Base-by-base conservation (phyloP, 1,140 invertebrate genomes). In the Philopotamus ludificatus region DNA sequence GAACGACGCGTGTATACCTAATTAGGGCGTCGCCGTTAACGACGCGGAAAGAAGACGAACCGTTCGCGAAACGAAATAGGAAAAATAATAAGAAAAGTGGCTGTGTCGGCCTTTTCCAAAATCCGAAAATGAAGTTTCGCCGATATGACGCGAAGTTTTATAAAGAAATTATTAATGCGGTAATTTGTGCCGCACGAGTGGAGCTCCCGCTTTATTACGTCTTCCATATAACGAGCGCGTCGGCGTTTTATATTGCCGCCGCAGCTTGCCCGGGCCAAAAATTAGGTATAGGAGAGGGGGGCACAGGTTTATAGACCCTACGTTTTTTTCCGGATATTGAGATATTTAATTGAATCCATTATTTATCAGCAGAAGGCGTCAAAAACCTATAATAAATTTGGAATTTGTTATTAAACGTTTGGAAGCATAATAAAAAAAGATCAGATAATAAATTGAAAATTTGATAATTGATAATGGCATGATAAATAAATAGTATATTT, bases 141-240 rank as follows among this genome's bases (percentile, higher is more conserved):
- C 63, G 63, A 65, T 63, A 63, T 62, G 67, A 55, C 64, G 53
- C 42, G 28, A 69, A 69, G 51, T 69, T 69, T 59, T 69, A 69
- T 63, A 60, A 58, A 49, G 60, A 61, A 66, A 70, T 63, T 66
- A 66, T 70, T 70, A 70, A 70, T 70, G 68, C 68, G 61, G 64
- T 63, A 66, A 66, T 66, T 70, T 68, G 65, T 61, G 47, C 57
- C 57, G 58, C 65, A 60, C 45, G 65, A 54, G 49, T 34, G 58
- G 49, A 34, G 26, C 12, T 8, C 10, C 23, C 21, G 47, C 39
- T 61, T 60, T 66, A 66, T 66, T 54, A 66, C 50, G 42, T 26
- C 55, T 61, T 49, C n/a, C 59, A 49, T 41, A 41, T 63, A 65
- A 65, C 51, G 55, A 47, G 54, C 45, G 39, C 21, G 49, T 18